phyloP scores from a whole-genome alignment of 2,797 vertebrate genomes.

The Pogonophryne albipinna region DNA sequence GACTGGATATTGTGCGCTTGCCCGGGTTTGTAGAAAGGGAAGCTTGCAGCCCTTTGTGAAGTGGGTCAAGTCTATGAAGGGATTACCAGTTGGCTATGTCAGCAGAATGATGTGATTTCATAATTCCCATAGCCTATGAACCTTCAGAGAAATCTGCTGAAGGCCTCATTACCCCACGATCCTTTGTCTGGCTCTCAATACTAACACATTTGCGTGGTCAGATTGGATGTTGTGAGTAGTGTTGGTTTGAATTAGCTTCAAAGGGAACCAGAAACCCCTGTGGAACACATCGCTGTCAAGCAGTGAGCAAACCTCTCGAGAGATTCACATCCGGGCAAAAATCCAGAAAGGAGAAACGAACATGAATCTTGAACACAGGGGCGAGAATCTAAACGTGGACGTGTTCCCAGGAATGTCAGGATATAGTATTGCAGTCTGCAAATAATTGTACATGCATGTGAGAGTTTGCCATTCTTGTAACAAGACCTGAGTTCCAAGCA shows the following conservation, averaged over 20 bases:
- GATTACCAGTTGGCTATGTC: constrained; percentile 65
- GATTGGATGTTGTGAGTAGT: constrained; percentile 56
- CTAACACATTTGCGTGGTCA: constrained; percentile 65
- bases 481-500: background rate
- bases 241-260: constrained; percentile 68
- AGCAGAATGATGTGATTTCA: constrained; percentile 75
- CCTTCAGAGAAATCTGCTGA: constrained; percentile 46
- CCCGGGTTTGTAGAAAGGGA: constrained; percentile 38
- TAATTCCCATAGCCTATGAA: constrained; percentile 79
- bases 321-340: constrained; percentile 33
- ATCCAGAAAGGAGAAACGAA: background rate
- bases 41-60: constrained; percentile 61
- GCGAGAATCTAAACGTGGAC: constrained; percentile 13
- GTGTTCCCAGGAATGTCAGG: constrained; percentile 33
- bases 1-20: constrained; percentile 62
- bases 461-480: background rate
- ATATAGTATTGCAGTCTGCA: background rate
- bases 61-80: constrained; percentile 62
- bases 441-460: background rate
- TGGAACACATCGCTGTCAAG: constrained; percentile 34
- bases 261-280: constrained; percentile 36
- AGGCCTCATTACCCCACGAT: constrained; percentile 61
- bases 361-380: constrained; percentile 7
- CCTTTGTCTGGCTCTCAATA: constrained; percentile 62
- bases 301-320: constrained; percentile 44